These are phyloP conservation scores for Andricus curvator DNA, from an alignment of 2,888 invertebrate species.

Conservation along the genomic window DNA sequence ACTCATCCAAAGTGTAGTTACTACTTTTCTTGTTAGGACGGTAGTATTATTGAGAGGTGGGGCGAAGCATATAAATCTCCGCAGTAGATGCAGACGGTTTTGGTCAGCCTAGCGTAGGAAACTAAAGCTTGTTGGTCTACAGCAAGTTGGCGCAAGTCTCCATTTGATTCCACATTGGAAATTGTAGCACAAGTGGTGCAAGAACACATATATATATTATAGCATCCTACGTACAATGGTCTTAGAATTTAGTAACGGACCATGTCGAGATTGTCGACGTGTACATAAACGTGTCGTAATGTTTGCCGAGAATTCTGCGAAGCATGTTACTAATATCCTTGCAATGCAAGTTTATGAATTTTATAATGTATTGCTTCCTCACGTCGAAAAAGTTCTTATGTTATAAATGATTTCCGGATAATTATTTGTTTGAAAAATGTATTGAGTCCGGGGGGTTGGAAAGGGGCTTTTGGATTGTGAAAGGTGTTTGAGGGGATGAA, in stretches of 20 bases:
- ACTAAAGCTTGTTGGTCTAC: not conserved
- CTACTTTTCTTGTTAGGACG: no score
- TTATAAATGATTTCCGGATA: no score
- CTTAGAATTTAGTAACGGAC: not conserved
- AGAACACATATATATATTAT: not conserved
- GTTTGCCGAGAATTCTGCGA: not conserved
- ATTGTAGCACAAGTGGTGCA: not conserved
- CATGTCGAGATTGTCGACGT: not conserved
- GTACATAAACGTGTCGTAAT: conserved; percentile 5
- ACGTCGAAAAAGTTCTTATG: no score
- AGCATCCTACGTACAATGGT: not conserved
- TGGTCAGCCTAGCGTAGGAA: not conserved
- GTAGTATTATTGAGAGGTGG: not conserved
- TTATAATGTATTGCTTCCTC: not conserved
- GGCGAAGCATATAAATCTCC: not conserved
- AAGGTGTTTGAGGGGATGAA: no score
- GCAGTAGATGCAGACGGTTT: conserved; percentile 11
- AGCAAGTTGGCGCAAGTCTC: not conserved
- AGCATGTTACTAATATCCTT: conserved; percentile 4
- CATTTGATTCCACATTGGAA: not conserved
- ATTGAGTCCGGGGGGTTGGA: no score
- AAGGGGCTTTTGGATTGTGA: no score
- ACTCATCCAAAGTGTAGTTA: no score
- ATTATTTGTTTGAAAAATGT: no score
- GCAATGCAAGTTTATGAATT: not conserved